Evolutionary conservation across 2,113 vertebrate species (phyloP), one percentile per base, ranked within the genome.

Genomic region (Alethe castanea): DNA sequence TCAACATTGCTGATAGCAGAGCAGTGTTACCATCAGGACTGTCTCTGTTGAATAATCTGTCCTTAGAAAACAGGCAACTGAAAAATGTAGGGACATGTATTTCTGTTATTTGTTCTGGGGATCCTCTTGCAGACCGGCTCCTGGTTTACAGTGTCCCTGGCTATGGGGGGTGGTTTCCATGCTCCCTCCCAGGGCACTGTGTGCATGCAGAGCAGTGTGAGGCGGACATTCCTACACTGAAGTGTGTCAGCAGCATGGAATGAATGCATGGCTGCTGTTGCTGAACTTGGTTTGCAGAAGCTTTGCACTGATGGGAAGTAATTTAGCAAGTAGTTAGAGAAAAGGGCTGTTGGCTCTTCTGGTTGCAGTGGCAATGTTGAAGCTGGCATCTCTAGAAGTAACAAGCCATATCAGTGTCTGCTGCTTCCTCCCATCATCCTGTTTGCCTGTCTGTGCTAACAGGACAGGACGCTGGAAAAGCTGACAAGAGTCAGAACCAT

Each of bases 221-320:
- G 4, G 14, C 59, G 28, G 25, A 3, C 11, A 1, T 42, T 26
- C 4, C 47, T 15, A 4, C 9, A 0, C n/a, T 35, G 29, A 64
- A 18, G 16, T 18, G 8, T 8, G 38, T 38, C 23, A 28, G 36
- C 81, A 79, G 47, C 12, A 1, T 3, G 54, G 50, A 26, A 22
- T 16, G 50, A 23, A 25, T 19, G 38, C 8, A 0, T 4, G 8
- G 56, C 26, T 52, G 31, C 14, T 56, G 8, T 13, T 29, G 24
- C 61, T 66, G 31, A 25, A 11, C 16, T 61, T 47, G 29, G 7
- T 47, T 70, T 81, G 56, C 28, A 54, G 56, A 8, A 53, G 42
- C 8, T 13, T 56, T 35, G 38, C 14, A 5, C 20, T 19, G 40
- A 8, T 69, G 38, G 26, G 64, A 61, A 52, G 31, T 35, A 23